A percentile compares a stretch with the other conserved stretches of the same genome.
Evolutionary conservation across 2,888 invertebrate genomes (phyloP).

Genomic region (Ypsolopha scabrella): DNA sequence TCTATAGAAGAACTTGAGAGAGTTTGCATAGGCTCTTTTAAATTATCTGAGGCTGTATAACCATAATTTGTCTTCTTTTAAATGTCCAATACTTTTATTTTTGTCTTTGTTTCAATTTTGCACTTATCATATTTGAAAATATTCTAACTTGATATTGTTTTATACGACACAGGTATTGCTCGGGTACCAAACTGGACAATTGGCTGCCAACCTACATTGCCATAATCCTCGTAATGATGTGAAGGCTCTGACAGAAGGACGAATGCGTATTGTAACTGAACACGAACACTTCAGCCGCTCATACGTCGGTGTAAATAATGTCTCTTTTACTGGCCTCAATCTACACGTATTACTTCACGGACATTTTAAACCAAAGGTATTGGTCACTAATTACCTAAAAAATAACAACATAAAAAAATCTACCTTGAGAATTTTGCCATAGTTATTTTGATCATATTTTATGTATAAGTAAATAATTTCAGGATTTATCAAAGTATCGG

Average conservation of each 20-base stretch:
- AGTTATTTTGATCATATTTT: background rate
- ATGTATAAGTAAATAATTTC: slow-evolving; percentile 6
- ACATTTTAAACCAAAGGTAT: slow-evolving; percentile 20
- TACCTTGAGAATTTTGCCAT: too few relatives aligned
- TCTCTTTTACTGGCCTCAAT: slow-evolving; percentile 41
- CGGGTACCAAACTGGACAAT: slow-evolving; percentile 73
- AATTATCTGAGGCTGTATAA: too few relatives aligned
- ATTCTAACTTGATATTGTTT: too few relatives aligned
- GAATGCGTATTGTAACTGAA: slow-evolving; percentile 68
- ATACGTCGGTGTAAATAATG: slow-evolving; percentile 37
- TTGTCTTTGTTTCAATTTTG: too few relatives aligned
- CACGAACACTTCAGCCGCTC: slow-evolving; percentile 66
- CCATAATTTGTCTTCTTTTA: too few relatives aligned
- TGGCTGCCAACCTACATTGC: slow-evolving; percentile 83
- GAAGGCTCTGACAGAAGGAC: slow-evolving; percentile 59
- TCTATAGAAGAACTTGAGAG: too few relatives aligned
- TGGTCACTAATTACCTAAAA: too few relatives aligned
- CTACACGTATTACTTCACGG: slow-evolving; percentile 39
- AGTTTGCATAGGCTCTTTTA: too few relatives aligned
- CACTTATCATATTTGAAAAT: too few relatives aligned
- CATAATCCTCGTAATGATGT: slow-evolving; percentile 64
- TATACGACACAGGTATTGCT: slow-evolving; percentile 47
- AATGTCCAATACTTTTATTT: too few relatives aligned
- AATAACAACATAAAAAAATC: too few relatives aligned
- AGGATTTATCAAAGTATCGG: slow-evolving; percentile 34